These are phyloP conservation scores for Passer montanus DNA, from an alignment of 2,113 vertebrate genomes.

Conservation along the genomic window DNA sequence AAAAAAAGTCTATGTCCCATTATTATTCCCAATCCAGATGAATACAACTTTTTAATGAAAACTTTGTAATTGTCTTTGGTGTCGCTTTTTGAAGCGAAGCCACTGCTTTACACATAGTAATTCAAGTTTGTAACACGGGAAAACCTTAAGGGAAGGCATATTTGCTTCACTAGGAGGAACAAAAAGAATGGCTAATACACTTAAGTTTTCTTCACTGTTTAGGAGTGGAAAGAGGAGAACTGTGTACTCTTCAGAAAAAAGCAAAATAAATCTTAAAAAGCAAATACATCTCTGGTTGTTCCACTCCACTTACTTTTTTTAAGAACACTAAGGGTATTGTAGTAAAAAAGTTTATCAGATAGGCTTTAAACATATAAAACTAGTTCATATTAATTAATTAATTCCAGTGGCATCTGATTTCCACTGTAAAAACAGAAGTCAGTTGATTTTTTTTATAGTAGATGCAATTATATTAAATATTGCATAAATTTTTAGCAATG, in stretches of 20 bases:
- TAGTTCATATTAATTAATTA: background rate
- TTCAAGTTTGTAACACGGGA: background rate
- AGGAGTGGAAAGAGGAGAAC: background rate
- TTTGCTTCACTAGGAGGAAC: background rate
- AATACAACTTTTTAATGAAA: background rate
- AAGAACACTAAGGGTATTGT: background rate
- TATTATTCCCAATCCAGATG: background rate
- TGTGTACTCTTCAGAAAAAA: background rate
- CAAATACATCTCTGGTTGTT: background rate
- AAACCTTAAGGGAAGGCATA: background rate
- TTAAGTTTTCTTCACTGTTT: background rate
- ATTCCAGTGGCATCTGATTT: background rate
- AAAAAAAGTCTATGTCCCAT: background rate
- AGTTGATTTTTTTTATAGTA: background rate
- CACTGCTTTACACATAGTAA: background rate
- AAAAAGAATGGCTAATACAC: background rate
- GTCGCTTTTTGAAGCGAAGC: background rate
- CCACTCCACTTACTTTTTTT: background rate
- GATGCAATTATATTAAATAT: background rate
- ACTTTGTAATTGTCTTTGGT: background rate
- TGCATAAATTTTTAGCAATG: background rate
- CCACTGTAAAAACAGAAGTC: background rate
- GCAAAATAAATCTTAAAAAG: background rate
- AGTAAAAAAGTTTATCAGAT: background rate
- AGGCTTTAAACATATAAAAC: background rate